Evolutionary conservation across 2,113 vertebrate genomes (phyloP).

Genomic region (Penelope pileata): DNA sequence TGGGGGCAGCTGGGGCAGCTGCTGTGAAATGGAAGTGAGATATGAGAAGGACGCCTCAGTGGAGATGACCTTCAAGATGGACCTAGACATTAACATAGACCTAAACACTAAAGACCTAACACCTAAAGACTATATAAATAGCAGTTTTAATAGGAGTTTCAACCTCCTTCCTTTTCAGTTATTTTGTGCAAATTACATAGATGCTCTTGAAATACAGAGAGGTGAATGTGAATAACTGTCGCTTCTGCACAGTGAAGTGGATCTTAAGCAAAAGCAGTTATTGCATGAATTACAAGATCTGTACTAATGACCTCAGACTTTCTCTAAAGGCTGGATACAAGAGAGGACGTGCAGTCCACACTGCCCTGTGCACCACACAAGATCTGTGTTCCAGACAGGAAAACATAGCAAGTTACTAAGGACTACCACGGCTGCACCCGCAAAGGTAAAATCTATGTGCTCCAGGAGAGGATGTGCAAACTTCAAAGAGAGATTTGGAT

Average conservation of each 20-base stretch:
- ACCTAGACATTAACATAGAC: background rate
- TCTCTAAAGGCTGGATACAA: background rate
- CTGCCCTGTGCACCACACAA: background rate
- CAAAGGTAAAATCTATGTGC: background rate
- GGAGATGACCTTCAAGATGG: background rate
- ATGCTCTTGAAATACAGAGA: background rate
- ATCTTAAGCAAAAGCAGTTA: background rate
- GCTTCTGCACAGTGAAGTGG: background rate
- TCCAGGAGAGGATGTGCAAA: background rate
- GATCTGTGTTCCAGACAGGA: background rate
- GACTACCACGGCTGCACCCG: fast-evolving
- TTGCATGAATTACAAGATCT: background rate
- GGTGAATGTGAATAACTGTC: background rate
- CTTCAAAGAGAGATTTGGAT: background rate
- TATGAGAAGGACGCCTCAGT: fast-evolving
- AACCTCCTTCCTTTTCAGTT: background rate
- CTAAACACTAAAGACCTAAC: too few species aligned
- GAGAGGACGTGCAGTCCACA: background rate
- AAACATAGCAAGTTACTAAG: background rate
- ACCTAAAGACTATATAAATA: background rate
- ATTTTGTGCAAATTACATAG: background rate
- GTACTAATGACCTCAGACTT: background rate
- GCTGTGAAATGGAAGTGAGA: background rate
- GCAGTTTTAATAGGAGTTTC: background rate
- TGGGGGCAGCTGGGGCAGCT: background rate